Evolutionary conservation across 1,140 invertebrate genomes (phyloP).

Genomic region (Tetramorium alpestre): DNA sequence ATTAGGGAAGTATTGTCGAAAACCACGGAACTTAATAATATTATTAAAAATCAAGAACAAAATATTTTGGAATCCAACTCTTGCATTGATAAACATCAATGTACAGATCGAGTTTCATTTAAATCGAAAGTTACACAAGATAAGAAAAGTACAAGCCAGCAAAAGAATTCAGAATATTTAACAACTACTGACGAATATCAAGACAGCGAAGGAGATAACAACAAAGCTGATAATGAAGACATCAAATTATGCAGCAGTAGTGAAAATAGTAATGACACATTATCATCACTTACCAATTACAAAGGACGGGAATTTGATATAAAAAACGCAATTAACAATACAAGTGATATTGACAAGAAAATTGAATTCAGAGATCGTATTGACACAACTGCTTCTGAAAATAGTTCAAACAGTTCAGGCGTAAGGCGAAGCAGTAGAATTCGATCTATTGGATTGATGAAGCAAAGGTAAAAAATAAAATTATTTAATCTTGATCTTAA

Average conservation of each 20-base stretch:
- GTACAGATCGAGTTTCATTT: slow-evolving; percentile 31
- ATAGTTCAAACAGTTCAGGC: slow-evolving; percentile 83
- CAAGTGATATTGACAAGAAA: slow-evolving; percentile 79
- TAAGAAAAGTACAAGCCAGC: slow-evolving; percentile 55
- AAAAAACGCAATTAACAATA: slow-evolving; percentile 68
- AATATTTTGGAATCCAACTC: slow-evolving; percentile 46
- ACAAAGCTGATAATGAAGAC: slow-evolving; percentile 81
- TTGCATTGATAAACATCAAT: slow-evolving; percentile 52
- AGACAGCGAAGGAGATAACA: slow-evolving; percentile 78
- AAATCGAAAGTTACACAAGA: slow-evolving; percentile 67
- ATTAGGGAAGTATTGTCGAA: slow-evolving; percentile 57
- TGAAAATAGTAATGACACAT: slow-evolving; percentile 84
- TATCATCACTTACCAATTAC: slow-evolving; percentile 75
- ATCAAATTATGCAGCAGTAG: slow-evolving; percentile 82
- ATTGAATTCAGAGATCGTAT: slow-evolving; percentile 80
- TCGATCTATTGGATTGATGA: slow-evolving; percentile 83
- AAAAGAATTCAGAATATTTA: slow-evolving; percentile 60
- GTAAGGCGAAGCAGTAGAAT: slow-evolving; percentile 85
- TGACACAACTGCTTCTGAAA: slow-evolving; percentile 83
- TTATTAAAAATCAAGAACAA: slow-evolving; percentile 42
- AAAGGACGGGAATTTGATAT: slow-evolving; percentile 78
- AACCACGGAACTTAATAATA: slow-evolving; percentile 36
- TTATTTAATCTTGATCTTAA: slow-evolving; percentile 28
- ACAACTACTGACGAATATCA: slow-evolving; percentile 57
- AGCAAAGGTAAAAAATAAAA: slow-evolving; percentile 76